Conservation (phyloP, 2,888 invertebrate species). For the Nowickia ferox region DNA sequence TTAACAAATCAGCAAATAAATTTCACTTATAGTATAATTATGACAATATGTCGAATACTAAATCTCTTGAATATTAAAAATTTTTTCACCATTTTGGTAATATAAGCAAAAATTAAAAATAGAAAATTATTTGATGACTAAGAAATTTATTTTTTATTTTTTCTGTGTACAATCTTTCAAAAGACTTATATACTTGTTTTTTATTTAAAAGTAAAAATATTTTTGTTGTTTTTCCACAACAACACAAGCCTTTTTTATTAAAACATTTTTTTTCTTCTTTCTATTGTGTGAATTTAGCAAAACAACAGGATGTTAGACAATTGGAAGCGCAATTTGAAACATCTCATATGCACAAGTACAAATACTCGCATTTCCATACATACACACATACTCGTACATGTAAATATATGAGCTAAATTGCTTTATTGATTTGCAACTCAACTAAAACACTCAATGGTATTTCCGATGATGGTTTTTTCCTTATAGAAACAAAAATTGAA, state of each 20-base stretch:
- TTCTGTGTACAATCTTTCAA: no score
- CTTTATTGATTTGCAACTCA: constrained; percentile 65
- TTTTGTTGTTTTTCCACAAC: constrained; percentile 24
- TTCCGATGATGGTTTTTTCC: constrained; percentile 55
- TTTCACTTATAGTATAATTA: no score
- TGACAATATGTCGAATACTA: no score
- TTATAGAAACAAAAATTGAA: not conserved
- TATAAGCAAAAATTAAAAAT: no score
- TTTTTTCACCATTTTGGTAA: no score
- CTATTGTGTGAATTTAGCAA: constrained; percentile 14
- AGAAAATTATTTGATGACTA: no score
- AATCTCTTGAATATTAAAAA: no score
- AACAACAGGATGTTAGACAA: constrained; percentile 61
- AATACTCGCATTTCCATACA: not conserved
- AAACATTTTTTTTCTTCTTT: not conserved
- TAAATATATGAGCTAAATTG: not conserved
- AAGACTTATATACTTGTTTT: constrained; percentile 16
- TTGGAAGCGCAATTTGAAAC: constrained; percentile 37
- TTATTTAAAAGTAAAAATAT: constrained; percentile 14
- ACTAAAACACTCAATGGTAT: constrained; percentile 65
- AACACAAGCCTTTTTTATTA: not conserved
- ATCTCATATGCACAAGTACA: constrained; percentile 19
- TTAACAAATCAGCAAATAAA: no score
- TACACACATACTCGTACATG: not conserved
- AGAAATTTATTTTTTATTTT: not conserved